Conservation (phyloP, 2,797 vertebrate genomes). For the Gymnodraco acuticeps region DNA sequence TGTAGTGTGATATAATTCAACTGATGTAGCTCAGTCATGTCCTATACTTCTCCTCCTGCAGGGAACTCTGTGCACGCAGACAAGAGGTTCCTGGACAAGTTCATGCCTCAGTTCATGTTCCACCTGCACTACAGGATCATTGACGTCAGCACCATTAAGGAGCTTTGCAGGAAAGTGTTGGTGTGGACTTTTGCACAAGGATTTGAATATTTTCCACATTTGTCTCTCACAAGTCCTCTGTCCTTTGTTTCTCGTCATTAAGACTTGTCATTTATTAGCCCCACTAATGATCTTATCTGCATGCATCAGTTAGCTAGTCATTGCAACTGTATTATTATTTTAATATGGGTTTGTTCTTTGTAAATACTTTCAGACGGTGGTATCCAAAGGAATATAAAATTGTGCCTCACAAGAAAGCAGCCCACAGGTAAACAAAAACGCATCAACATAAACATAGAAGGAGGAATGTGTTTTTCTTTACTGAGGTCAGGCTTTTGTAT, state of each 20-base stretch:
- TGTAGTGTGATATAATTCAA: neutral
- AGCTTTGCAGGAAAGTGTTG: conserved; percentile 90
- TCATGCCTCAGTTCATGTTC: conserved; percentile 98
- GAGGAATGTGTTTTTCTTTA: neutral
- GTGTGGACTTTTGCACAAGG: neutral
- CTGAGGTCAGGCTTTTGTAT: neutral
- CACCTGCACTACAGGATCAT: conserved; percentile 98
- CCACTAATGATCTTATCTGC: conserved; percentile 6
- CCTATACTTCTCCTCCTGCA: conserved; percentile 63
- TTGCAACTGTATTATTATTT: neutral
- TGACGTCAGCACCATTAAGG: conserved; percentile 98
- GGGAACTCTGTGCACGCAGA: conserved; percentile 98
- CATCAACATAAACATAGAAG: neutral
- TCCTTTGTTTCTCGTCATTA: neutral
- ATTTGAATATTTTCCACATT: conserved; percentile 26
- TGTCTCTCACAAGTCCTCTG: neutral
- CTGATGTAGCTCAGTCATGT: neutral
- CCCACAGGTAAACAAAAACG: conserved; percentile 88
- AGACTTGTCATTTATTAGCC: conserved; percentile 7
- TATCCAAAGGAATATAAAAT: conserved; percentile 91
- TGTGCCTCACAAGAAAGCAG: conserved; percentile 91
- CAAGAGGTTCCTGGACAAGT: conserved; percentile 97
- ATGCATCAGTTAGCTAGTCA: neutral
- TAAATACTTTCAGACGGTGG: conserved; percentile 88
- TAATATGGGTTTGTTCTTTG: conserved; percentile 6